These are phyloP conservation scores for Monochamus alternatus DNA, from an alignment of 2,888 invertebrate species.

Conservation along the genomic window DNA sequence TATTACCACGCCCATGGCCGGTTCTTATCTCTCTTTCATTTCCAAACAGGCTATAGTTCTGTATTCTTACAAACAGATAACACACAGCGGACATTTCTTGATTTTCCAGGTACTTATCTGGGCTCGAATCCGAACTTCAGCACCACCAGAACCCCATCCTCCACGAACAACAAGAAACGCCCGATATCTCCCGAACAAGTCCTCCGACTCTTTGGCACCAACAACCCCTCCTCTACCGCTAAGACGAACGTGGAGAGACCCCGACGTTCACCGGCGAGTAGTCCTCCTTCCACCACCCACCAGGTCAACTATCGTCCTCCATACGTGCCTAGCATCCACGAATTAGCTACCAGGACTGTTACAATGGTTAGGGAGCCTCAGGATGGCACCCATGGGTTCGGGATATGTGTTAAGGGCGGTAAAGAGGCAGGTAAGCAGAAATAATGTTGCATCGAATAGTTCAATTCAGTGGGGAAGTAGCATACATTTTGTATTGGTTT, in stretches of 20 bases:
- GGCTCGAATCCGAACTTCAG: slow-evolving; percentile 77
- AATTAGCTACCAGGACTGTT: slow-evolving; percentile 86
- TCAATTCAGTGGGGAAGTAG: no score
- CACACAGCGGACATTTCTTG: background rate
- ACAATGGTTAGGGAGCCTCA: slow-evolving; percentile 89
- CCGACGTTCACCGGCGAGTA: slow-evolving; percentile 79
- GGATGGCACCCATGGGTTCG: slow-evolving; percentile 88
- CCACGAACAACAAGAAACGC: slow-evolving; percentile 80
- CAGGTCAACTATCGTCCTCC: slow-evolving; percentile 58
- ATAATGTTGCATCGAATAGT: background rate
- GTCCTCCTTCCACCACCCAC: slow-evolving; percentile 74
- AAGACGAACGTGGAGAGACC: slow-evolving; percentile 58
- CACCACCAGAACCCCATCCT: slow-evolving; percentile 59
- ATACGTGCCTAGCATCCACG: slow-evolving; percentile 79
- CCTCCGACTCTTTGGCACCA: slow-evolving; percentile 66
- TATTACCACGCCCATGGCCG: no score
- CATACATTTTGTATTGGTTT: no score
- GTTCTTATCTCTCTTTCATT: no score
- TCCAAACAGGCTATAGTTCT: no score
- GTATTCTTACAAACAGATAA: no score
- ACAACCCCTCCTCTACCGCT: slow-evolving; percentile 52
- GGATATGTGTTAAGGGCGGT: slow-evolving; percentile 93
- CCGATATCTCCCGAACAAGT: slow-evolving; percentile 89
- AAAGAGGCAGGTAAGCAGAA: slow-evolving; percentile 84
- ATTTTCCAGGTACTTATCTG: slow-evolving; percentile 77